These are phyloP conservation scores for Emmelina monodactyla DNA, from an alignment of 2,888 invertebrate species.

Conservation along the genomic window DNA sequence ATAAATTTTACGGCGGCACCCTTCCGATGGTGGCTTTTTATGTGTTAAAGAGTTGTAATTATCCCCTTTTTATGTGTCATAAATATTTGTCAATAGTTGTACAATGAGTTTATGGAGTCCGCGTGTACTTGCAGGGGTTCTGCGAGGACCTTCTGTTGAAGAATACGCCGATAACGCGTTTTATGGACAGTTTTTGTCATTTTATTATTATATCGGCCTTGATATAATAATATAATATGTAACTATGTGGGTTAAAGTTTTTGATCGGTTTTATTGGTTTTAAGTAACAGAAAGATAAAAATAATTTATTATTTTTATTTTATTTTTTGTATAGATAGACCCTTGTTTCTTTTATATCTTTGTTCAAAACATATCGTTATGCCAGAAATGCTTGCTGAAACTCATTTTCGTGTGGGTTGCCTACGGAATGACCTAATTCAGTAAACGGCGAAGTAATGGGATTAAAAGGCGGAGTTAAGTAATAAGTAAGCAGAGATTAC, in stretches of 20 bases:
- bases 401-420: no score
- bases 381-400: no score
- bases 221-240: no score
- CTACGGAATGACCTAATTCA: conserved; percentile 43
- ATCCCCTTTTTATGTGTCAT: conserved; percentile 62
- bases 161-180: conserved; percentile 26
- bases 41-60: conserved; percentile 65
- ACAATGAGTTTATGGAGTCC: conserved; percentile 60
- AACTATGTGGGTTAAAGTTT: no score
- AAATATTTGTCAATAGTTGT: conserved; percentile 64
- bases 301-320: no score
- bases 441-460: conserved; percentile 35
- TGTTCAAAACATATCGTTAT: no score
- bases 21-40: conserved; percentile 52
- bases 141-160: conserved; percentile 5
- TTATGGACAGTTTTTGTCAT: conserved; percentile 5
- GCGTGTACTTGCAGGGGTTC: conserved; percentile 49
- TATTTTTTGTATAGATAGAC: no score
- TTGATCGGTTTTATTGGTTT: no score
- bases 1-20: conserved; percentile 57
- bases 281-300: no score
- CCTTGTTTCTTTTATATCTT: no score
- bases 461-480: conserved; percentile 29
- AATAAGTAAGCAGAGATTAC: conserved; percentile 31
- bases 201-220: no score